Conservation (phyloP, 2,888 invertebrate genomes). For the Rhopalosiphum nymphaeae region DNA sequence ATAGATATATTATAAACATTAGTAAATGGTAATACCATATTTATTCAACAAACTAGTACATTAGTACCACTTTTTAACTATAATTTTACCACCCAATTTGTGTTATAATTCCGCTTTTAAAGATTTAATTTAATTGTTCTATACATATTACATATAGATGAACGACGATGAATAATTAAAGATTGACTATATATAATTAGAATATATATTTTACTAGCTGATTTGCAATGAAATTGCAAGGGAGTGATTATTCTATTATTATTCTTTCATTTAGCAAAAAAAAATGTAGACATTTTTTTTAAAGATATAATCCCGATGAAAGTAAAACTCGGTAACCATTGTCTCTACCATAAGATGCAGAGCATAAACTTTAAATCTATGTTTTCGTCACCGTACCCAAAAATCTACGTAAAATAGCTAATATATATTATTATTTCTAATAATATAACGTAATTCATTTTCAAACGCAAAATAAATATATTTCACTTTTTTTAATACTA, state of each 20-base stretch:
- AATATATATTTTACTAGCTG: neutral
- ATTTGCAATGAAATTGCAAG: too few species aligned
- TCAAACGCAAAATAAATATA: neutral
- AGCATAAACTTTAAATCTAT: neutral
- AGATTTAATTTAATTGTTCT: too few species aligned
- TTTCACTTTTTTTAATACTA: neutral
- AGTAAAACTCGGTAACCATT: neutral
- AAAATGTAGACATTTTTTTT: neutral
- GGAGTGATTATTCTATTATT: neutral
- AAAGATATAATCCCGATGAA: neutral
- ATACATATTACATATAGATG: neutral
- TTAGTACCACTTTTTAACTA: neutral
- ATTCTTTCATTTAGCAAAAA: neutral
- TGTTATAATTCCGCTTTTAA: too few species aligned
- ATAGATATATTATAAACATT: neutral
- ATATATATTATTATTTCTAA: neutral
- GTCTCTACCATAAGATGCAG: neutral
- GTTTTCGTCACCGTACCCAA: too few species aligned
- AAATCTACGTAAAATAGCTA: neutral
- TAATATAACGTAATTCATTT: neutral
- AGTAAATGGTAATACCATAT: neutral
- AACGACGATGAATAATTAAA: neutral
- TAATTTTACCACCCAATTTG: neutral
- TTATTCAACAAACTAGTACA: neutral
- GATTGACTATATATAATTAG: neutral